A percentile compares a stretch with the other conserved stretches of the same genome.
These are phyloP conservation scores for Garrulus glandarius DNA, from an alignment of 2,797 vertebrate species.

Conservation along the genomic window DNA sequence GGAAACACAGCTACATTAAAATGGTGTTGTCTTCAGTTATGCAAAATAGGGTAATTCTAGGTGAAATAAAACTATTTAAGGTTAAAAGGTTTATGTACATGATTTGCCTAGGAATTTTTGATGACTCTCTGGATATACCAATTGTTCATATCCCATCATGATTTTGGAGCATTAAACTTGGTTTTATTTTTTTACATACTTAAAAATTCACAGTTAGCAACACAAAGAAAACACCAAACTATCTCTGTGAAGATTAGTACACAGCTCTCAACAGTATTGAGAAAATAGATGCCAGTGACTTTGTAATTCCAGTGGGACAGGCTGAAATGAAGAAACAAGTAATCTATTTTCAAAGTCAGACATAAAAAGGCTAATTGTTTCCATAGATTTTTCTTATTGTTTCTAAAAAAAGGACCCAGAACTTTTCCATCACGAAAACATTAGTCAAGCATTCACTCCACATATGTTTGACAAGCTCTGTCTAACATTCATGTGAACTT, in stretches of 20 bases:
- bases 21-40: neutral
- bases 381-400: constrained; percentile 45
- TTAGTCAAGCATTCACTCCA: neutral
- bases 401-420: constrained; percentile 1
- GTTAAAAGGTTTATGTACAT: neutral
- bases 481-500: neutral
- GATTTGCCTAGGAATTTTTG: neutral
- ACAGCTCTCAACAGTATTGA: neutral
- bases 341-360: constrained; percentile 31
- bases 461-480: neutral
- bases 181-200: neutral
- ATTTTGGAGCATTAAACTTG: neutral
- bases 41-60: neutral
- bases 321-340: constrained; percentile 44
- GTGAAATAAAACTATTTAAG: neutral
- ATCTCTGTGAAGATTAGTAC: neutral
- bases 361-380: constrained; percentile 27
- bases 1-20: neutral
- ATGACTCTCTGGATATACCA: neutral
- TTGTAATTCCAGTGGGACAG: neutral
- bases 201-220: neutral
- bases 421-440: constrained; percentile 14
- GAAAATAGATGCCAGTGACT: constrained; percentile 21
- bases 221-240: neutral
- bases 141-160: neutral